Conservation (phyloP, 2,888 invertebrate genomes). For the Deroplatys truncata region DNA sequence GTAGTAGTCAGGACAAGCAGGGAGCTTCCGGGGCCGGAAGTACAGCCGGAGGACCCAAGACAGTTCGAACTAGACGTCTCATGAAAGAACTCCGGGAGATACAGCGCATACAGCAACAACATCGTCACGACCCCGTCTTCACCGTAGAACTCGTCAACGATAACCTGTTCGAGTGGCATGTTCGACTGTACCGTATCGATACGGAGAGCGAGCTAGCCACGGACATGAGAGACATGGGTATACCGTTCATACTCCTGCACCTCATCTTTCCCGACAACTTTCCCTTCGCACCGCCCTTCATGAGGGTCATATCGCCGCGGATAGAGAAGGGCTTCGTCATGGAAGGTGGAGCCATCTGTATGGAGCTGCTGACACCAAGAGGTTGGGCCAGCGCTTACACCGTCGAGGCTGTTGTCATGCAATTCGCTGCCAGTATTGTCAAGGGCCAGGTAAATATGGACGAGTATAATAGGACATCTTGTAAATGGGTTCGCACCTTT, state of each 20-base stretch:
- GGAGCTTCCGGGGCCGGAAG: constrained; percentile 34
- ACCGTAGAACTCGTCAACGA: constrained; percentile 82
- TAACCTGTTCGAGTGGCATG: constrained; percentile 85
- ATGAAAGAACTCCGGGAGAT: constrained; percentile 85
- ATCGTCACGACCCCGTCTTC: constrained; percentile 67
- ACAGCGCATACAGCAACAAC: constrained; percentile 62
- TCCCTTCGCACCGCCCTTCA: constrained; percentile 83
- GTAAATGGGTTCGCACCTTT: no score
- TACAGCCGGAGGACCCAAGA: constrained; percentile 48
- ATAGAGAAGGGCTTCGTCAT: constrained; percentile 84
- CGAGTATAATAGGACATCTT: no score
- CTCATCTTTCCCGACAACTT: constrained; percentile 83
- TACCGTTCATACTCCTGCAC: constrained; percentile 71
- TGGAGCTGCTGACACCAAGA: constrained; percentile 80
- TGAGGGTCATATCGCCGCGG: constrained; percentile 62
- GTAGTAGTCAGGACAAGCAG: constrained; percentile 22
- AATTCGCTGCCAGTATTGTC: constrained; percentile 83
- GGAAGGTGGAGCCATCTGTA: constrained; percentile 87
- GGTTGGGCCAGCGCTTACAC: constrained; percentile 88
- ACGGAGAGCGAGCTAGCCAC: constrained; percentile 77
- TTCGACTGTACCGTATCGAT: constrained; percentile 75
- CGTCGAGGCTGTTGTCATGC: constrained; percentile 83
- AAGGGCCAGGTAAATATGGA: constrained; percentile 62
- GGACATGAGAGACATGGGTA: constrained; percentile 73
- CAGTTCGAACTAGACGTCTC: constrained; percentile 69